Conservation (phyloP, 2,113 vertebrate species). For the Chamaetylas fuelleborni region DNA sequence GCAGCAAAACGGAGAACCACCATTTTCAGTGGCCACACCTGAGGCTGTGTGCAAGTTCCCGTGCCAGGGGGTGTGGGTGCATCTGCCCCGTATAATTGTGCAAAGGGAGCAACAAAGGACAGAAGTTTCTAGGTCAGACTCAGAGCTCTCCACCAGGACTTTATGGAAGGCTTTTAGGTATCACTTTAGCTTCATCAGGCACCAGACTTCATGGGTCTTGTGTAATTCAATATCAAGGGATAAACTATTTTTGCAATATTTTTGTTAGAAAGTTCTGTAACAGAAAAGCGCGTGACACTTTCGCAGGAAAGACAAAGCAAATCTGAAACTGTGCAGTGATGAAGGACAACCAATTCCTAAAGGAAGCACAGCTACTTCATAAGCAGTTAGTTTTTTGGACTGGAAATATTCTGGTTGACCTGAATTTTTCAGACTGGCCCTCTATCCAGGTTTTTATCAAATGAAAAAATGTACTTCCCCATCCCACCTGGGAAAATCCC, state of each 20-base stretch:
- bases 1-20: neutral
- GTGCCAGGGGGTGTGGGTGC: rapidly evolving
- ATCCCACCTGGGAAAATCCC: constrained; percentile 57
- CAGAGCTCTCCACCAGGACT: rapidly evolving
- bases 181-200: neutral
- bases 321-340: neutral
- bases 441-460: neutral
- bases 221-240: neutral
- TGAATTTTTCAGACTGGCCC: neutral
- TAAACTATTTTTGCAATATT: neutral
- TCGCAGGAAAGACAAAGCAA: neutral
- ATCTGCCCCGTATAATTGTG: rapidly evolving
- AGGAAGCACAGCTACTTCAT: neutral
- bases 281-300: rapidly evolving
- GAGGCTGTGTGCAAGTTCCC: neutral
- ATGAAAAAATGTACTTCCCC: constrained; percentile 45
- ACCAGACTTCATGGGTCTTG: neutral
- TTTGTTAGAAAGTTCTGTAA: neutral
- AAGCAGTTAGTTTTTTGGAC: neutral
- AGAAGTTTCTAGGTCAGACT: neutral
- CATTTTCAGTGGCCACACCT: neutral
- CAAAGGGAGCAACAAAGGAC: neutral
- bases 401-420: neutral
- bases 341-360: neutral
- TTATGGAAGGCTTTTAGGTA: neutral